Percentiles rank a stretch among this genome's conserved stretches.
Conservation (phyloP, 2,797 vertebrate genomes). For the Muraenolepis orangiensis region DNA sequence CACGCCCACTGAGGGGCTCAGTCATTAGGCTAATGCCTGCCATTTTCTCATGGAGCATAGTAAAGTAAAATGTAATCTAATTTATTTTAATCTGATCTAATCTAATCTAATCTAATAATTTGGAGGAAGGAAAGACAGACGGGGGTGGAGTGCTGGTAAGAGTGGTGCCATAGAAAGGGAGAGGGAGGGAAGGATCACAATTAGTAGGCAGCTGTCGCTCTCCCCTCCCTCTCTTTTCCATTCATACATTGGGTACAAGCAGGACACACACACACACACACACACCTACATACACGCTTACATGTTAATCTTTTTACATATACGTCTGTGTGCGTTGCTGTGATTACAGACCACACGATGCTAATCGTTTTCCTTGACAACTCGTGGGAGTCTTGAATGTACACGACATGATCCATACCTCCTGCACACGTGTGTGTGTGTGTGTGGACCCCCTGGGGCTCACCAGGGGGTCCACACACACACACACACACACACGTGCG, state of each 20-base stretch:
- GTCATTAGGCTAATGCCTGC: slow-evolving; percentile 59
- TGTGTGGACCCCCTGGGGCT: too few species aligned
- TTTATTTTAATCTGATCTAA: not conserved
- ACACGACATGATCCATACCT: not conserved
- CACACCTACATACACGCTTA: not conserved
- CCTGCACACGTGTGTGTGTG: too few species aligned
- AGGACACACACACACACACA: not conserved
- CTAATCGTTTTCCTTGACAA: not conserved
- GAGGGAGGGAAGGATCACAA: not conserved
- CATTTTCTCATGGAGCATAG: not conserved
- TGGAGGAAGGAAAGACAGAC: not conserved
- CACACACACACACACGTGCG: too few species aligned
- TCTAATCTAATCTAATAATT: not conserved
- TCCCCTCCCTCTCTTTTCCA: not conserved
- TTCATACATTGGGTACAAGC: not conserved
- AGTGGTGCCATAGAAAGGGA: not conserved
- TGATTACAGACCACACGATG: not conserved
- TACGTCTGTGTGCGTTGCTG: not conserved
- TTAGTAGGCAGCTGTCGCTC: not conserved
- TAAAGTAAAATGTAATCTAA: not conserved
- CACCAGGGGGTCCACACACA: too few species aligned
- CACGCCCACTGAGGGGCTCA: slow-evolving; percentile 21
- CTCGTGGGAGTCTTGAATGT: not conserved
- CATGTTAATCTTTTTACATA: not conserved
- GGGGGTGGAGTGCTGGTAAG: not conserved